Conservation (phyloP, 2,797 vertebrate species). For the Oceanodroma leucorhoa region DNA sequence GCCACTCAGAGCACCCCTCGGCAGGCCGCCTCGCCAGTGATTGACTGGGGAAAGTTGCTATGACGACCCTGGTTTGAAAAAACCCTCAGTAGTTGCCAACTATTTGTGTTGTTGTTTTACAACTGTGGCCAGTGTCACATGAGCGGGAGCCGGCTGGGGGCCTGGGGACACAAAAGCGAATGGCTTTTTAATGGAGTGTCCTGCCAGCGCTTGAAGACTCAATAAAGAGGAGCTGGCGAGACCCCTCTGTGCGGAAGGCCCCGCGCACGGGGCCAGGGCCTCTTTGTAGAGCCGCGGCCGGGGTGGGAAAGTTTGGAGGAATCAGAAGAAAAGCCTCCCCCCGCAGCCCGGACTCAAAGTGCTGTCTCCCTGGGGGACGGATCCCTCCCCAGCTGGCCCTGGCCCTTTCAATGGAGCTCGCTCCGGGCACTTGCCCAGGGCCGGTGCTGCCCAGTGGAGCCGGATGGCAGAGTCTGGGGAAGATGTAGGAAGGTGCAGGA, state of each 20-base stretch:
- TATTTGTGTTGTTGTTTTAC: conserved; percentile 82
- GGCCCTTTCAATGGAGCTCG: not conserved
- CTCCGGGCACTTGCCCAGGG: not conserved
- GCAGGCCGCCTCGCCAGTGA: conserved; percentile 66
- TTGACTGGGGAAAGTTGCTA: conserved; percentile 78
- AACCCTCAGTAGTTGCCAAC: conserved; percentile 77
- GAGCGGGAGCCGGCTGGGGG: conserved; percentile 84
- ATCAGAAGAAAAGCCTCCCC: conserved; percentile 53
- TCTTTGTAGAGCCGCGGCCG: conserved; percentile 70
- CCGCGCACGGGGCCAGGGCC: conserved; percentile 56
- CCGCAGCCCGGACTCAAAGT: conserved; percentile 15
- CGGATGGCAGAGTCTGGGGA: not conserved
- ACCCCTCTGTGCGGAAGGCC: conserved; percentile 70
- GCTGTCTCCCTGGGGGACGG: conserved; percentile 21
- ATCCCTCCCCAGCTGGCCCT: not conserved
- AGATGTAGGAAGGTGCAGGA: not conserved
- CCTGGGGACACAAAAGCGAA: conserved; percentile 79
- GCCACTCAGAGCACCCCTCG: conserved; percentile 53
- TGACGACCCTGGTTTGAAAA: conserved; percentile 78
- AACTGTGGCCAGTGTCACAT: conserved; percentile 81
- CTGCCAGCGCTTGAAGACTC: conserved; percentile 80
- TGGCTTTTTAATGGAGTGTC: conserved; percentile 85
- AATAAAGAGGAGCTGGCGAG: conserved; percentile 75
- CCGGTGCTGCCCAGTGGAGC: not conserved
- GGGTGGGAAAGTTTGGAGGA: conserved; percentile 75